Base-by-base conservation (phyloP, 2,113 vertebrate genomes). In the Peromyscus polionotus region DNA sequence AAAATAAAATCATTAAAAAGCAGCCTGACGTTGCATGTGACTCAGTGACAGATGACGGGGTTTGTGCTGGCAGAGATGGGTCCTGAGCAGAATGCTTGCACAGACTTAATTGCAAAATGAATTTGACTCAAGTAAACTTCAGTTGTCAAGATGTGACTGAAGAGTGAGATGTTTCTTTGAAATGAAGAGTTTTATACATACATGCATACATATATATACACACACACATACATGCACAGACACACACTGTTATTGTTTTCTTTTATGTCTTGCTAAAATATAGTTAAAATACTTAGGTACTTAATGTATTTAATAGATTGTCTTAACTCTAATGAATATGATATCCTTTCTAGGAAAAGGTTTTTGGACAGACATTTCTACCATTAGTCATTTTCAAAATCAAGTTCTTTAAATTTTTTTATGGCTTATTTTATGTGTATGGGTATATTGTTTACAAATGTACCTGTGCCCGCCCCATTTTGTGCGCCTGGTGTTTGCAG, bases 1-100 rank as follows among this genome's bases (percentile, higher is more conserved):
- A 97, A 96, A 98, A 97, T 97, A 93, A 95, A 97, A 94, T 97
- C 90, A 89, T 96, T 92, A 97, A 94, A 63, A 90, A 94, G 95
- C 84, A 97, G 96, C 97, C 94, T 97, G 96, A 93, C 77, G 87
- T 94, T 97, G 57, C 90, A 93, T 96, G 94, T 93, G 85, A 73
- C 90, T 85, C 94, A 96, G 57, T 94, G 93, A 54, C 81, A 96
- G 88, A 96, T 98, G 96, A 45, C 80, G 94, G 72, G 80, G 93
- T 93, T 97, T 98, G 68, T 0, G 73, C 17, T 83, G 97, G 89
- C 96, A 96, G 89, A 96, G 83, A 96, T 39, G 90, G 93, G 42
- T 94, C 79, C 95, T 81, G 80, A 96, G 79, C 72, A 92, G 97
- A 96, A 94, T 22, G 77, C 96, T 98, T 95, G 63, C 86, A 97